phyloP scores from a whole-genome alignment of 1,140 invertebrate species.

The Hyles euphorbiae region DNA sequence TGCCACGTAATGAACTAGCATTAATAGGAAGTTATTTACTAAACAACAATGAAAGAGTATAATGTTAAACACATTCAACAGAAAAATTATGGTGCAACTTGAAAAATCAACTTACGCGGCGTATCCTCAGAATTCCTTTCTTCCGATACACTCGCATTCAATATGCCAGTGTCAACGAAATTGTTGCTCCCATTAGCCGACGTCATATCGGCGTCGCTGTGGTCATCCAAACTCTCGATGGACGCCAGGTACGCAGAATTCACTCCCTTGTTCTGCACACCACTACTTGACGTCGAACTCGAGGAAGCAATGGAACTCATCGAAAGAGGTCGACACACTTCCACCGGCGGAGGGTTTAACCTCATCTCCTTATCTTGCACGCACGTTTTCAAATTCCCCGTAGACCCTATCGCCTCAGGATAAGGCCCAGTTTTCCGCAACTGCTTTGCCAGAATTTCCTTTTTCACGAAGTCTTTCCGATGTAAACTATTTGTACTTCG shows the following conservation, averaged over 20 bases:
- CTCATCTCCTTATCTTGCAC: constrained; percentile 49
- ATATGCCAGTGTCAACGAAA: constrained; percentile 74
- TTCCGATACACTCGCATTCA: constrained; percentile 67
- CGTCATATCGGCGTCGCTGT: constrained; percentile 75
- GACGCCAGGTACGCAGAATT: constrained; percentile 85
- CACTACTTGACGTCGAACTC: constrained; percentile 81
- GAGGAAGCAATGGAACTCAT: constrained; percentile 89
- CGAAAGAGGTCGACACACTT: constrained; percentile 81
- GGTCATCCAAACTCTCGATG: constrained; percentile 85
- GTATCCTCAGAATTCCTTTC: constrained; percentile 45
- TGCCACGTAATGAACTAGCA: no score
- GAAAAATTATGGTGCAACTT: not conserved
- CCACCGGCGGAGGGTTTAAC: constrained; percentile 49
- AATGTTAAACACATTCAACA: no score
- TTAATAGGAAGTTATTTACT: no score
- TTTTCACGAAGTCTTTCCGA: constrained; percentile 51
- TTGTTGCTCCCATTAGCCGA: constrained; percentile 78
- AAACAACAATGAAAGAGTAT: no score
- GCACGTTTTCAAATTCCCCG: constrained; percentile 57
- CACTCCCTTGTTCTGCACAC: constrained; percentile 76
- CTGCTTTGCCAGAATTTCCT: constrained; percentile 41
- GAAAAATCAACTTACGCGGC: constrained; percentile 40
- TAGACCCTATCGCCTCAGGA: constrained; percentile 57
- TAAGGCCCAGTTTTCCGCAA: constrained; percentile 52
- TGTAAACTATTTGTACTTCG: constrained; percentile 57